A percentile compares a stretch with the other conserved stretches of the same genome.
Conservation (phyloP, 1,140 invertebrate species). For the Centruroides vittatus region DNA sequence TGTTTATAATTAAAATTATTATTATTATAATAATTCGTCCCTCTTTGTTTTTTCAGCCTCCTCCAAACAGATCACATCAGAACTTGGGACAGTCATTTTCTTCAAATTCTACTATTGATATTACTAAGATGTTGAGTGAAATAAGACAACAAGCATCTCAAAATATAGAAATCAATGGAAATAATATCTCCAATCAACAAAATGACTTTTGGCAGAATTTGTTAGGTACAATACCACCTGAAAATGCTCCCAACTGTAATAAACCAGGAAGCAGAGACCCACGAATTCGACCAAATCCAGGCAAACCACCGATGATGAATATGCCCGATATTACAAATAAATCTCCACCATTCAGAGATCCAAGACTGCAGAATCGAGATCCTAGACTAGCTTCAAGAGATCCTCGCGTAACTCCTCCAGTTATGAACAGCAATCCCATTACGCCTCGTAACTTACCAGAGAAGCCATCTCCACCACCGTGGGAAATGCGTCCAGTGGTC, state of each 20-base stretch:
- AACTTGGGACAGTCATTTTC: background rate
- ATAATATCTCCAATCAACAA: background rate
- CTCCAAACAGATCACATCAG: background rate
- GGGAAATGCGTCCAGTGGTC: background rate
- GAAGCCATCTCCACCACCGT: background rate
- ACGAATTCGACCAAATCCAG: background rate
- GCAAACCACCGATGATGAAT: background rate
- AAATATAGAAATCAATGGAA: background rate
- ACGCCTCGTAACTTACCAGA: background rate
- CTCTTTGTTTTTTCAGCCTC: background rate
- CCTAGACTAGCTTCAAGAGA: slow-evolving; percentile 1
- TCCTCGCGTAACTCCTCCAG: background rate
- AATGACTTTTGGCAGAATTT: slow-evolving; percentile 11
- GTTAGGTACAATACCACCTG: background rate
- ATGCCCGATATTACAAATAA: background rate
- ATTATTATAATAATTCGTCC: background rate
- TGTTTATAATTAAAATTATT: background rate
- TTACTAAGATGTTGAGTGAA: slow-evolving; percentile 10
- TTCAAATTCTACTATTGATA: slow-evolving; percentile 3
- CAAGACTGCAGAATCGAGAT: slow-evolving; percentile 12
- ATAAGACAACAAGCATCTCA: slow-evolving; percentile 3
- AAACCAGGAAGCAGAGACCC: background rate
- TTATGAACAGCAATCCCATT: no score
- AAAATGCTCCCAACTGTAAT: background rate
- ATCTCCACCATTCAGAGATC: slow-evolving; percentile 2